These are phyloP conservation scores for Malurus cyaneus DNA, from an alignment of 2,113 vertebrate genomes.

Conservation along the genomic window DNA sequence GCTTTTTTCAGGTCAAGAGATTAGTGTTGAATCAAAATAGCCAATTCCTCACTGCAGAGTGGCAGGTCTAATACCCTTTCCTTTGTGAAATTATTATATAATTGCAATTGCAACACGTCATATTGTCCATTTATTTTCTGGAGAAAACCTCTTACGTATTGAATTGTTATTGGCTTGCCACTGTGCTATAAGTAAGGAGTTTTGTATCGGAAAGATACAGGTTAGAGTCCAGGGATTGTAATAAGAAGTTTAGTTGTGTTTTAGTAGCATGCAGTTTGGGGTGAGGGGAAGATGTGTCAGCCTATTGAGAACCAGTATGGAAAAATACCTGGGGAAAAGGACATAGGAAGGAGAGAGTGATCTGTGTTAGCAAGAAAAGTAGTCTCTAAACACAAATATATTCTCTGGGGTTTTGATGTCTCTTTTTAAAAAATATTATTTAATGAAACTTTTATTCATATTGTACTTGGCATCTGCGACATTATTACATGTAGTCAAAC, in stretches of 20 bases:
- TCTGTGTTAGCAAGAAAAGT: background rate
- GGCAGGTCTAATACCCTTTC: constrained; percentile 1
- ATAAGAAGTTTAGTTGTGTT: background rate
- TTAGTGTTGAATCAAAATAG: background rate
- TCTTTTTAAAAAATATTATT: background rate
- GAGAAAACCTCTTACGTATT: background rate
- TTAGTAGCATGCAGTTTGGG: background rate
- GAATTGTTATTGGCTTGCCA: background rate
- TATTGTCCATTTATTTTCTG: background rate
- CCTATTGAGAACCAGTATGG: background rate
- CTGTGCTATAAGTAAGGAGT: background rate
- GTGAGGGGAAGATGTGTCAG: background rate
- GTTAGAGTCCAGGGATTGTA: background rate
- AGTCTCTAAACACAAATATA: background rate
- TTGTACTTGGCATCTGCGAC: background rate
- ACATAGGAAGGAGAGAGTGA: background rate
- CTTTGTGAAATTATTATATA: constrained; percentile 22
- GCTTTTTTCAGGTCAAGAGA: background rate
- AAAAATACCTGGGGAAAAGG: background rate
- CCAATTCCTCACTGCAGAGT: background rate
- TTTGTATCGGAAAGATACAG: background rate
- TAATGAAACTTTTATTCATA: background rate
- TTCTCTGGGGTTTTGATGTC: background rate
- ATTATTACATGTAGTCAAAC: background rate
- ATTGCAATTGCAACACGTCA: background rate